phyloP scores from a whole-genome alignment of 2,113 vertebrate species.

The Calyptomena viridis region DNA sequence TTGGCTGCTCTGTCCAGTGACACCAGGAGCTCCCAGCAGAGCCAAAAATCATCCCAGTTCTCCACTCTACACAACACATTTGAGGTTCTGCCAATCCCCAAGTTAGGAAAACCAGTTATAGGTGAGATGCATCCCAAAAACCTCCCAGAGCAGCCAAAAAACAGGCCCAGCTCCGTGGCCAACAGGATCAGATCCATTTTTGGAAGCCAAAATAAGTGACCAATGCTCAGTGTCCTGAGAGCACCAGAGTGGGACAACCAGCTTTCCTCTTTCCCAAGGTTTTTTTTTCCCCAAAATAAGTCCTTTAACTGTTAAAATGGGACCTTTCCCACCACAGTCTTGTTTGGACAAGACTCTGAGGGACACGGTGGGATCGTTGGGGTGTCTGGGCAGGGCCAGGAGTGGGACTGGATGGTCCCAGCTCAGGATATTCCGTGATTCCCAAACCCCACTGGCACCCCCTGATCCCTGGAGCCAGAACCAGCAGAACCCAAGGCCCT shows the following conservation, averaged over 20 bases:
- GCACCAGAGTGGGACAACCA: not conserved
- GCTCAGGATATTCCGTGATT: not conserved
- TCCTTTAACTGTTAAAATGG: fast-evolving
- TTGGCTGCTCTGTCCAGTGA: not conserved
- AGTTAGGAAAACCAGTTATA: not conserved
- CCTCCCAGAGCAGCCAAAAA: not conserved
- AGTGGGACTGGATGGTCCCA: not conserved
- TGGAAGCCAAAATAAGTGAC: not conserved
- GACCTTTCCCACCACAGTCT: not conserved
- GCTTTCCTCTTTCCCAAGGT: not conserved
- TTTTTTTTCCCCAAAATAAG: not conserved
- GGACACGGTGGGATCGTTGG: not conserved
- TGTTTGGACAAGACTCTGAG: not conserved
- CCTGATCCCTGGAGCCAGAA: not conserved
- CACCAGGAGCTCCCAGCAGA: not conserved
- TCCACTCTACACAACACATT: fast-evolving
- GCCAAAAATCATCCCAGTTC: not conserved
- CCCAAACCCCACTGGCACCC: not conserved
- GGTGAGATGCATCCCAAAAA: not conserved
- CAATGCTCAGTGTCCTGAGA: not conserved
- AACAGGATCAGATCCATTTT: not conserved
- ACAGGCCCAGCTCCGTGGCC: not conserved
- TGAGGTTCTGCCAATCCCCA: not conserved
- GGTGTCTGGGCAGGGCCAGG: not conserved
- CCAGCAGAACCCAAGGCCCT: not conserved